These are phyloP conservation scores for Xiphias gladius DNA, from an alignment of 2,113 vertebrate genomes.

Conservation along the genomic window DNA sequence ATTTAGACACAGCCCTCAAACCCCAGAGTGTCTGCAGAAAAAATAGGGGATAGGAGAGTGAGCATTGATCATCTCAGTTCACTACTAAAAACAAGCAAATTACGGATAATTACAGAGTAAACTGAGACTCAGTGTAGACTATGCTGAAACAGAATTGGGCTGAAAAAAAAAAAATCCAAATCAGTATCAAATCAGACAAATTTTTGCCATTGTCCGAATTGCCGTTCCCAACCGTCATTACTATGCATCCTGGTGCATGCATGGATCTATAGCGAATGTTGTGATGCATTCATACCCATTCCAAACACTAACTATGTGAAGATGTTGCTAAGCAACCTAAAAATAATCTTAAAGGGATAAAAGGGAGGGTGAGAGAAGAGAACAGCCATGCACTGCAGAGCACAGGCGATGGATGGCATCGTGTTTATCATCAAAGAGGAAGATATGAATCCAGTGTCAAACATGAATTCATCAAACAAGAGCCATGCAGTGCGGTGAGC, in stretches of 20 bases:
- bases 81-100: slow-evolving; percentile 3
- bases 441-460: slow-evolving; percentile 28
- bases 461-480: slow-evolving; percentile 22
- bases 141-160: not conserved
- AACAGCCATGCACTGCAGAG: slow-evolving; percentile 55
- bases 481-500: not conserved
- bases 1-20: slow-evolving; percentile 2
- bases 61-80: not conserved
- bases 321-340: slow-evolving; percentile 86
- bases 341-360: slow-evolving; percentile 78
- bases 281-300: slow-evolving; percentile 53
- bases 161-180: slow-evolving; percentile 5
- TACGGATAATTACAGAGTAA: not conserved
- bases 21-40: not conserved
- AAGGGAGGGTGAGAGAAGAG: slow-evolving; percentile 57
- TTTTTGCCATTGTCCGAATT: not conserved
- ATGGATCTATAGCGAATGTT: slow-evolving; percentile 40
- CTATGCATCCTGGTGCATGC: not conserved
- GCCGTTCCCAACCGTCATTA: not conserved
- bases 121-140: not conserved
- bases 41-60: not conserved
- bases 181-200: not conserved
- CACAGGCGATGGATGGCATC: slow-evolving; percentile 42
- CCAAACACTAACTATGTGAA: slow-evolving; percentile 60
- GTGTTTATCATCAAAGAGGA: slow-evolving; percentile 35